These are phyloP conservation scores for Clitarchus hookeri DNA, from an alignment of 2,888 invertebrate genomes.

Conservation along the genomic window DNA sequence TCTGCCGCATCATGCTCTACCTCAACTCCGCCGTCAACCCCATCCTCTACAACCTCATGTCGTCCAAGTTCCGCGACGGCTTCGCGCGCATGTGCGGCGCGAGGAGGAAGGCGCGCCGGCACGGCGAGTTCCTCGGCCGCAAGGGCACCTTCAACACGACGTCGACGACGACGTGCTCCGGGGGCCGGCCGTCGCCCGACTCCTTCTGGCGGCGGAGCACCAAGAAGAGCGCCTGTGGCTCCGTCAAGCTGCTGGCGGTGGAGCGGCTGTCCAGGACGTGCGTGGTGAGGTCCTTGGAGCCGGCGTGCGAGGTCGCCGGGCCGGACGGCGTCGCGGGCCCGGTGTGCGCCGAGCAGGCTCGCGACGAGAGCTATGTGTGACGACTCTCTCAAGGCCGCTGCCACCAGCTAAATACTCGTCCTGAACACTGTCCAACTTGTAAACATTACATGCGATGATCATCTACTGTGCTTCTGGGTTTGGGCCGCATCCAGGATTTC, in stretches of 20 bases:
- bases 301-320: too few species aligned
- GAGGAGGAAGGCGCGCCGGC: constrained; percentile 49
- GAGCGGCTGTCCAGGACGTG: background rate
- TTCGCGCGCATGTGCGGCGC: constrained; percentile 68
- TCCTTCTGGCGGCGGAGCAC: constrained; percentile 62
- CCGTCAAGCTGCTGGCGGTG: background rate
- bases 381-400: too few species aligned
- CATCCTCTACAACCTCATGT: constrained; percentile 89
- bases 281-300: background rate
- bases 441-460: too few species aligned
- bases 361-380: too few species aligned
- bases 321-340: too few species aligned
- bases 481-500: too few species aligned
- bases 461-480: too few species aligned
- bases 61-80: constrained; percentile 85
- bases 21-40: constrained; percentile 91
- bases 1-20: constrained; percentile 86
- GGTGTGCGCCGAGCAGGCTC: too few species aligned
- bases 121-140: constrained; percentile 53
- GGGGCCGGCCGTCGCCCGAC: constrained; percentile 59
- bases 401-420: too few species aligned
- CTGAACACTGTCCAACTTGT: too few species aligned
- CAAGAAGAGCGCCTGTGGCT: constrained; percentile 11
- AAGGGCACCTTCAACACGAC: constrained; percentile 70
- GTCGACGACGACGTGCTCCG: constrained; percentile 60